Conservation (phyloP, 2,888 invertebrate species). For the Drosophila putrida region DNA sequence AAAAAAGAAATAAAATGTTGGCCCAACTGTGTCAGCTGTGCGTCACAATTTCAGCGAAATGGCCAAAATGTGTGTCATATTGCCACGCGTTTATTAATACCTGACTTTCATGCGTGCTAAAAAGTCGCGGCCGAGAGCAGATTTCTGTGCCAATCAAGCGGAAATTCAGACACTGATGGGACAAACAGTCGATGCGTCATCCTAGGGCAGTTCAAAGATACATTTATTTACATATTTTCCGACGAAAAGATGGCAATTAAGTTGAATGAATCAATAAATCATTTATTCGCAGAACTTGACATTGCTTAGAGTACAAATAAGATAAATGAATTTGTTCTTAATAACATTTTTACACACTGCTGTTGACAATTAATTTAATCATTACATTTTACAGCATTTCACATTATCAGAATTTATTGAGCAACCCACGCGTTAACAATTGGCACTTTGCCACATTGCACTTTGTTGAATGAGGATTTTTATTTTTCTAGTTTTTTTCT, state of each 20-base stretch:
- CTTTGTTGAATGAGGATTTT: constrained; percentile 13
- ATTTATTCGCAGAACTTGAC: background rate
- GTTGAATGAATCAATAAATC: background rate
- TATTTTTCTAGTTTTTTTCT: constrained; percentile 1
- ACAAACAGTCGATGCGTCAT: constrained; percentile 50
- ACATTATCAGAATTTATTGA: constrained; percentile 4
- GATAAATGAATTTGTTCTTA: background rate
- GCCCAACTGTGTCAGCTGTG: constrained; percentile 69
- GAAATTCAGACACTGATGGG: constrained; percentile 32
- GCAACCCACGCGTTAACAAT: constrained; percentile 19
- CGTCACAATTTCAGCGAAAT: constrained; percentile 62
- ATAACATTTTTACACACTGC: background rate
- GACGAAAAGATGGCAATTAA: background rate
- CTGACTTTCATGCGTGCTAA: constrained; percentile 57
- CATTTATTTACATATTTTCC: constrained; percentile 27
- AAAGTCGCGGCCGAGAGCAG: constrained; percentile 45
- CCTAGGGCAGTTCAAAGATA: constrained; percentile 31
- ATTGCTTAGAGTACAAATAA: background rate
- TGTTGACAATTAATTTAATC: background rate
- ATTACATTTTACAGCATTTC: background rate
- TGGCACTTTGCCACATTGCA: constrained; percentile 42
- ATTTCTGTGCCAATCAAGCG: constrained; percentile 62
- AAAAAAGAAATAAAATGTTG: no score
- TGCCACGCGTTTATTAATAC: constrained; percentile 68
- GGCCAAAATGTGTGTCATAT: constrained; percentile 56